A percentile compares a stretch with the other conserved stretches of the same genome.
These are phyloP conservation scores for Dolomedes plantarius DNA, from an alignment of 2,888 invertebrate species.

Conservation along the genomic window DNA sequence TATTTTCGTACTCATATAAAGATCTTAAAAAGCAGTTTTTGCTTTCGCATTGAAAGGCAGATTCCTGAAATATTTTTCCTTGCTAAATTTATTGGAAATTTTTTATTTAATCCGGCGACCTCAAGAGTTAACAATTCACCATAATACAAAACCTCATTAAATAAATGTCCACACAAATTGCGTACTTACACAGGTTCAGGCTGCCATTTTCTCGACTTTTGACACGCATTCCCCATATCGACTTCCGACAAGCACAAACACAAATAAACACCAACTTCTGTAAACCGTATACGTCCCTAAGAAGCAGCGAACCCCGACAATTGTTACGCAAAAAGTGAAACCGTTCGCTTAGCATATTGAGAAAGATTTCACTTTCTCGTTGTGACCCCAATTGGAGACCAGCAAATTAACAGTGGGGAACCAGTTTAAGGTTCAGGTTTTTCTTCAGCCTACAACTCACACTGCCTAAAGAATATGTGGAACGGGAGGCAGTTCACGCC, in stretches of 20 bases:
- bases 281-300: too few species aligned
- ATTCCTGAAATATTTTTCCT: too few species aligned
- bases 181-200: conserved; percentile 65
- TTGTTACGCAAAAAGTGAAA: conserved; percentile 28
- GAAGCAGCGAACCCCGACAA: not conserved
- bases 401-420: conserved; percentile 35
- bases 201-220: conserved; percentile 64
- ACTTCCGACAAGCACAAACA: conserved; percentile 4
- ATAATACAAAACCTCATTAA: too few species aligned
- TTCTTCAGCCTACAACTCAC: conserved; percentile 17
- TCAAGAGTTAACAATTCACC: too few species aligned
- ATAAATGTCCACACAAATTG: too few species aligned
- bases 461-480: conserved; percentile 20
- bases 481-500: conserved; percentile 14
- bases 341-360: conserved; percentile 41
- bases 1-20: too few species aligned
- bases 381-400: conserved; percentile 53
- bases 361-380: conserved; percentile 32
- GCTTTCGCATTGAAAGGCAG: too few species aligned
- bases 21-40: too few species aligned
- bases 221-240: conserved; percentile 64
- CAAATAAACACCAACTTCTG: not conserved
- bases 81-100: too few species aligned
- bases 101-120: too few species aligned
- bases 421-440: conserved; percentile 25